These are phyloP conservation scores for Anas capensis DNA, from an alignment of 2,797 vertebrate genomes.

Conservation along the genomic window DNA sequence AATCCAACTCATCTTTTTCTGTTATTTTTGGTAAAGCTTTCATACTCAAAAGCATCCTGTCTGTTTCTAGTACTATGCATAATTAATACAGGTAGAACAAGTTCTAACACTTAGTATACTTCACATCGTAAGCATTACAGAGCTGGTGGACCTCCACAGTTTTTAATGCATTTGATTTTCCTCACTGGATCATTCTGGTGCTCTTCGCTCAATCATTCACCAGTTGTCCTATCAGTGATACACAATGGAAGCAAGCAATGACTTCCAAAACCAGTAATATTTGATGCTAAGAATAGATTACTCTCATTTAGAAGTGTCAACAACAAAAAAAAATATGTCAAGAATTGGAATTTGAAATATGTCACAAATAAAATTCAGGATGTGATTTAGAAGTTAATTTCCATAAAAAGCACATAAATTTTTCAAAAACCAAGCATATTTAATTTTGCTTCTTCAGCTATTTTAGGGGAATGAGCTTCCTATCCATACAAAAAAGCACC, in stretches of 20 bases:
- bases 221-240: background rate
- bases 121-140: background rate
- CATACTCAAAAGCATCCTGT: conserved; percentile 12
- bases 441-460: background rate
- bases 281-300: conserved; percentile 9
- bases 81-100: conserved; percentile 42
- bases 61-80: background rate
- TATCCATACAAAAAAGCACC: background rate
- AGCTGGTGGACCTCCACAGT: background rate
- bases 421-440: background rate
- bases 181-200: background rate
- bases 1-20: conserved; percentile 25
- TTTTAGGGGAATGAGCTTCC: background rate
- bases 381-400: background rate
- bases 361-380: conserved; percentile 5
- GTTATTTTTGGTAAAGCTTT: conserved; percentile 32
- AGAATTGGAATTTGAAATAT: background rate
- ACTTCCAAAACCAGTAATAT: conserved; percentile 1
- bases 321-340: background rate
- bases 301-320: background rate
- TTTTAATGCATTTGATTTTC: background rate
- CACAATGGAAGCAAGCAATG: background rate
- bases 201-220: background rate
- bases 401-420: background rate
- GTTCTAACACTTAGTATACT: conserved; percentile 23